Conservation (phyloP, 2,113 vertebrate genomes). For the Cyrtonyx montezumae region DNA sequence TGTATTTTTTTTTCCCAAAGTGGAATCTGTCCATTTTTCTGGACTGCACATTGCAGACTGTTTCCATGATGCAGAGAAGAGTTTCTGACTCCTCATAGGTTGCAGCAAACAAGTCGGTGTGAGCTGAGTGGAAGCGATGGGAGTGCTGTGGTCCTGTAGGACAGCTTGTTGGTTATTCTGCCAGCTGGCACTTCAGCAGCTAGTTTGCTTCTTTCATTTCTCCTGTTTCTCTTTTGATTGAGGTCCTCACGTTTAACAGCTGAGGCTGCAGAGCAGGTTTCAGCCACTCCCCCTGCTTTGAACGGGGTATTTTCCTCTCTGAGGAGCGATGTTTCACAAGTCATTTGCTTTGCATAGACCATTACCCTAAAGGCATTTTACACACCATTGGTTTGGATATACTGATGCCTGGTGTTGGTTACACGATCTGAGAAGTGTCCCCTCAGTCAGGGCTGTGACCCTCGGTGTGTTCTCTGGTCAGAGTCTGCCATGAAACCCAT, state of each 20-base stretch:
- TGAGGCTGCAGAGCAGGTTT: neutral
- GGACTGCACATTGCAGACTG: neutral
- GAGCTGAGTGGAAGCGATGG: neutral
- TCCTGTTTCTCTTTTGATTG: neutral
- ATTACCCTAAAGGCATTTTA: constrained; percentile 10
- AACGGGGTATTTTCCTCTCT: neutral
- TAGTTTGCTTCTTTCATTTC: neutral
- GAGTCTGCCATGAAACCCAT: neutral
- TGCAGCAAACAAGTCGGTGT: neutral
- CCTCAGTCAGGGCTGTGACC: neutral
- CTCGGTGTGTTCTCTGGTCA: neutral
- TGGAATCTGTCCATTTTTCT: neutral
- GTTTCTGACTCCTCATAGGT: neutral
- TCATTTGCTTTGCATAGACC: neutral
- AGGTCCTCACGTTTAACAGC: neutral
- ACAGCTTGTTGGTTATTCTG: neutral
- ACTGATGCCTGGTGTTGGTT: neutral
- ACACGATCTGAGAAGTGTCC: neutral
- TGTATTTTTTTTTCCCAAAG: neutral
- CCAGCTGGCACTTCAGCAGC: neutral
- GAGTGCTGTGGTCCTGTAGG: accelerated
- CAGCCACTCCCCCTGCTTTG: neutral
- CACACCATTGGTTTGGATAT: neutral
- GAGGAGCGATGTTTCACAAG: neutral
- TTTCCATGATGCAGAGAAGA: neutral